These are phyloP conservation scores for Pantherophis alleghaniensis DNA, from an alignment of 2,797 vertebrate genomes.

Conservation along the genomic window DNA sequence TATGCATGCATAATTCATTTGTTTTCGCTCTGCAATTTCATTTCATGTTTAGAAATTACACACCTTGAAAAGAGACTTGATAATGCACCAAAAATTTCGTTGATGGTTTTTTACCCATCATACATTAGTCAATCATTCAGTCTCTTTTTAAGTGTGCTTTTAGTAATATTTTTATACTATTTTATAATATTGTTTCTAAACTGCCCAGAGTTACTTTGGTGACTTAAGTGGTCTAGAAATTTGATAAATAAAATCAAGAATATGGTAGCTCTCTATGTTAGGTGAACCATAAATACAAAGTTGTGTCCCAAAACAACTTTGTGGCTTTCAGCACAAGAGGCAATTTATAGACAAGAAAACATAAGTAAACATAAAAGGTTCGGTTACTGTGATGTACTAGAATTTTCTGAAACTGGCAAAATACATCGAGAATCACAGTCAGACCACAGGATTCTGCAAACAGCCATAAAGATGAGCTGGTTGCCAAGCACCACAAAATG, in stretches of 20 bases:
- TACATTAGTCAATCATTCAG: slow-evolving; percentile 10
- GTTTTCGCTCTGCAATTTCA: slow-evolving; percentile 41
- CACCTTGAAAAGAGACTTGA: slow-evolving; percentile 27
- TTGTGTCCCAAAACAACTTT: not conserved
- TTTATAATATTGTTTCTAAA: not conserved
- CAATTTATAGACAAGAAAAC: not conserved
- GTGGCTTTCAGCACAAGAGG: not conserved
- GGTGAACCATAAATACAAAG: not conserved
- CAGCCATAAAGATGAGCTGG: not conserved
- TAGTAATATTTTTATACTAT: not conserved
- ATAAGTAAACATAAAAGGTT: not conserved
- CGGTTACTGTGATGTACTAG: not conserved
- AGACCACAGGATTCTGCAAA: not conserved
- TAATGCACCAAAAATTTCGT: slow-evolving; percentile 25
- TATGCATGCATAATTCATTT: slow-evolving; percentile 50
- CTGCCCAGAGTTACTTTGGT: not conserved
- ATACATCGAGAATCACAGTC: not conserved
- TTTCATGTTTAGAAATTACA: slow-evolving; percentile 24
- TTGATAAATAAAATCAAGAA: not conserved
- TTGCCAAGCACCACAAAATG: not conserved
- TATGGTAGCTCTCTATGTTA: not conserved
- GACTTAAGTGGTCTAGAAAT: not conserved
- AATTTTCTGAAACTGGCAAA: not conserved
- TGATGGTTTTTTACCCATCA: slow-evolving; percentile 16
- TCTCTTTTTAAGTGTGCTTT: not conserved